phyloP scores from a whole-genome alignment of 2,113 vertebrate species.

The Sarotherodon lohbergeri region DNA sequence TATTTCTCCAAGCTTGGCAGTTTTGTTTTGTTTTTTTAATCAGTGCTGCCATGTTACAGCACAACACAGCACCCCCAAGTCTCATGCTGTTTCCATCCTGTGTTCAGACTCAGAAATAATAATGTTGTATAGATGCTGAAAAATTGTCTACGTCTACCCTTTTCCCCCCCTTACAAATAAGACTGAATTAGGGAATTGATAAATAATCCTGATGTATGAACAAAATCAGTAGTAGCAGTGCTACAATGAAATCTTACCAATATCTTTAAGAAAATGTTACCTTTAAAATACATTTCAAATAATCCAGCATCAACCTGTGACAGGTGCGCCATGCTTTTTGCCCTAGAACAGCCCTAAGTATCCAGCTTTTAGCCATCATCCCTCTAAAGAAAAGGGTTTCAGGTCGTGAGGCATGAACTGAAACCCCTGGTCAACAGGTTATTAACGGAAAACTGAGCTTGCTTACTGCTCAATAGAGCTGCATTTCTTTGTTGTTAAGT shows the following conservation, averaged over 20 bases:
- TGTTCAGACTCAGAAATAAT: background rate
- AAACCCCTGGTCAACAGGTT: background rate
- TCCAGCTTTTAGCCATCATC: background rate
- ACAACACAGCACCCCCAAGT: background rate
- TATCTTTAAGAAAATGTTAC: background rate
- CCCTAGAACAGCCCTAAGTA: background rate
- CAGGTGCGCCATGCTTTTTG: background rate
- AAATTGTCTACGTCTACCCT: background rate
- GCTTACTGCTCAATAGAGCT: background rate
- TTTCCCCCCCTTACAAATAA: accelerated
- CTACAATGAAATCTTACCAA: background rate
- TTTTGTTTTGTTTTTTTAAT: background rate
- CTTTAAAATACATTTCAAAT: background rate
- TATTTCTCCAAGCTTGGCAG: background rate
- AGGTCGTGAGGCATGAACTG: background rate
- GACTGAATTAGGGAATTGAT: background rate
- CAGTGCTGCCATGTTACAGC: background rate
- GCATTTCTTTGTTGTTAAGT: background rate
- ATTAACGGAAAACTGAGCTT: background rate
- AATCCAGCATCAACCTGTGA: background rate
- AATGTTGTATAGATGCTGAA: background rate
- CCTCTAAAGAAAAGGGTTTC: background rate
- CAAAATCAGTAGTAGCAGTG: background rate
- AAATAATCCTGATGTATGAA: background rate
- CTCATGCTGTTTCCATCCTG: background rate